Evolutionary conservation across 1,140 invertebrate genomes (phyloP), one percentile per base, ranked within the genome.

Genomic region (Papilio polytes): DNA sequence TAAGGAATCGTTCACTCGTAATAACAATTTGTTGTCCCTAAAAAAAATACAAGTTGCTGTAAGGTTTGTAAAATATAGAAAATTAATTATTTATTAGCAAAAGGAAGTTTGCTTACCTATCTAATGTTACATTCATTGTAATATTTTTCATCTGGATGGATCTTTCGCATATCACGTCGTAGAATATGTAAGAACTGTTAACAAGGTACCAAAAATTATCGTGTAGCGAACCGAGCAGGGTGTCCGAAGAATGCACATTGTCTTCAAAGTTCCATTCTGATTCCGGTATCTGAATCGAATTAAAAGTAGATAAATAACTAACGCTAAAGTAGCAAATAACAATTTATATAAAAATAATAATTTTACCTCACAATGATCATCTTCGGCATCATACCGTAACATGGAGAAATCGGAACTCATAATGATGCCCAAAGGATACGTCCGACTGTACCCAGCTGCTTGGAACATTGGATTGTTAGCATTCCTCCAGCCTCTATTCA

Each of bases 401-500:
- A 84, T 79, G 31, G 82, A 83, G 51, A 87, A 84, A 77, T 90
- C 85, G 15, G 85, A 79, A 41, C 82, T 90, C 85, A 88, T 90
- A 18, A 87, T 81, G 2, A 95, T 89, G 7, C 94, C 94, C 26
- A 95, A 81, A 0, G 95, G 94, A 72, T 89, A 88, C 18, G 85
- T 87, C 44, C 87, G 83, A 41, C 83, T 82, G 9, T 80, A 82
- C 0, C 80, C 82, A 9, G 83, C 81, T 2, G 81, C 79, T n/a
- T 84, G 82, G 41, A 94, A 87, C 31, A 88, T 78, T 3, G 89
- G 87, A 83, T 91, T 85, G 78, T 95, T 94, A 0, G 93, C 87
- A 80, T 93, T 95, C 53, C 90, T 82, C 91, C 95, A 95, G 8
- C 94, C 94, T 72, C 87, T 86, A 66, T 92, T 89, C 18, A 95